Evolutionary conservation across 2,888 invertebrate species (phyloP), one percentile per base, ranked within the genome.

Genomic region (Sylvicola cinctus): DNA sequence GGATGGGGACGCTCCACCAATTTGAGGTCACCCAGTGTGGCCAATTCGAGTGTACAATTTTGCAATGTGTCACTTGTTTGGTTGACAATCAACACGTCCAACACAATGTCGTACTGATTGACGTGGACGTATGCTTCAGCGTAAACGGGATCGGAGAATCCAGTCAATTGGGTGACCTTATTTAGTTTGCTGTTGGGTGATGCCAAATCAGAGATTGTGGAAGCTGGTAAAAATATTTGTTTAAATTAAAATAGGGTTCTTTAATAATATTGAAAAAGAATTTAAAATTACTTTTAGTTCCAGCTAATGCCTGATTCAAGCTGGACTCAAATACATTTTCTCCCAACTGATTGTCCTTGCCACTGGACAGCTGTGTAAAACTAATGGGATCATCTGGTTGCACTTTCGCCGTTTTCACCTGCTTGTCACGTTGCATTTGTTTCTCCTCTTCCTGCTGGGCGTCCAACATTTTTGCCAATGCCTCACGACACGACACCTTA

Each of bases 81-180:
- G 61, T 99, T 99, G 17, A 95, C 93, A 43, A 99, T 79, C 16
- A 98, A 68, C 28, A 99, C 95, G 58, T 99, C 98, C 29, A 99
- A 67, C 30, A 96, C 95, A 46, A 96, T 95, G 55, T 96, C 96
- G 62, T 93, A 95, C 55, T 93, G 93, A 60, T 93, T 93, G 44
- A 99, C 96, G 56, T 96, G 81, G 2, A 99, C 96, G 51, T 96
- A 88, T n/a, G 98, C 96, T 63, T 99, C 98, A 1, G 98, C 90
- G 58, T 99, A 99, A 39, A 99, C 95, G 0, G 98, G 96, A 66
- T 99, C 98, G 0, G 93, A 93, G 63, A 96, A 96, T 11, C 96
- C 98, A 3, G 98, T 96, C 49, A 99, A 65, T 58, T 98, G 98
- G 26, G 91, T 90, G 41, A 91, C 88, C 58, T 78, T 78, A 40